A percentile compares a stretch with the other conserved stretches of the same genome.
Evolutionary conservation across 2,888 invertebrate genomes (phyloP).

Genomic region (Leptopilina drosophilae): DNA sequence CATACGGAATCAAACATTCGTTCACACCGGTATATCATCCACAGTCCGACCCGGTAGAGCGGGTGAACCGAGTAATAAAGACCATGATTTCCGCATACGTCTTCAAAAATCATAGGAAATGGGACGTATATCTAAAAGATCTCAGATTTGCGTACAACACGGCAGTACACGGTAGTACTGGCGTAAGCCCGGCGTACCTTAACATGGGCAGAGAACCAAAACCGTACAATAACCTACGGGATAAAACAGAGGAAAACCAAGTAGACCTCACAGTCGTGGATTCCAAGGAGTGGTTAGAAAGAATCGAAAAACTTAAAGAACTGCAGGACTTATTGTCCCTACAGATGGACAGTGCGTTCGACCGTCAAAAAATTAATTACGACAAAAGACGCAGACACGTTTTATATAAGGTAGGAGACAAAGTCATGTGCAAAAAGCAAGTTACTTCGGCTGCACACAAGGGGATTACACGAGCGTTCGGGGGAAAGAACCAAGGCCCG

Average conservation of each 20-base stretch:
- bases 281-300: not conserved
- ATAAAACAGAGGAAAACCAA: not conserved
- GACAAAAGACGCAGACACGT: not conserved
- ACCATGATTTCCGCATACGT: not conserved
- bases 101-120: not conserved
- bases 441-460: no score
- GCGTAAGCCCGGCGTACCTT: no score
- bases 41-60: not conserved
- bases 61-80: not conserved
- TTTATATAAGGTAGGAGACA: no score
- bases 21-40: not conserved
- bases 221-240: not conserved
- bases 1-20: no score
- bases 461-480: no score
- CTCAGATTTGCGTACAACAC: no score
- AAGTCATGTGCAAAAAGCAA: no score
- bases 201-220: no score
- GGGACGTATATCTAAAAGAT: no score
- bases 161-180: no score
- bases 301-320: not conserved
- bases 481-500: no score
- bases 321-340: not conserved
- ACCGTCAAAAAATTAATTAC: not conserved
- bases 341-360: slow-evolving; percentile 14
- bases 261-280: not conserved